Conservation (phyloP, 2,113 vertebrate species). For the Condylura cristata region DNA sequence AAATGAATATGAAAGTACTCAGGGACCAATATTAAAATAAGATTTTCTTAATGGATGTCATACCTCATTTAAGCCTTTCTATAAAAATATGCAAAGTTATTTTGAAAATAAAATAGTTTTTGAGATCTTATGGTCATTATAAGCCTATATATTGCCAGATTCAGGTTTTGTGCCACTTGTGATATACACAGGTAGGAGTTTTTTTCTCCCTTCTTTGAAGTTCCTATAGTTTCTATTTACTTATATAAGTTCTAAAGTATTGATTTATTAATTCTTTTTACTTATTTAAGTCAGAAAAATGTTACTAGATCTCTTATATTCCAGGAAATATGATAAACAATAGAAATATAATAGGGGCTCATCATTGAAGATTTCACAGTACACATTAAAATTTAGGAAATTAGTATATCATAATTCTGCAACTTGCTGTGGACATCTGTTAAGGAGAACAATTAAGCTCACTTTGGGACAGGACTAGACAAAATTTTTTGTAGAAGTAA, state of each 20-base stretch:
- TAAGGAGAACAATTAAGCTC: neutral
- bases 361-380: neutral
- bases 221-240: slow-evolving; percentile 11
- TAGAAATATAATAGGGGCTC: neutral
- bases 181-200: neutral
- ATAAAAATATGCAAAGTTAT: neutral
- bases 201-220: neutral
- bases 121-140: neutral
- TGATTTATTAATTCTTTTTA: neutral
- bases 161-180: neutral
- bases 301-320: neutral
- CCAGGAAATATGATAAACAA: neutral
- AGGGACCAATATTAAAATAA: neutral
- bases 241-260: neutral
- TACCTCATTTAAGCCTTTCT: neutral
- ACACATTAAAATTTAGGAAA: neutral
- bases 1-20: neutral
- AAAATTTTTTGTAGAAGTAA: neutral
- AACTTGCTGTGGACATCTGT: neutral
- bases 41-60: neutral
- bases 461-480: neutral
- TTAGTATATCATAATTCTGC: neutral
- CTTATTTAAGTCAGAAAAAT: neutral
- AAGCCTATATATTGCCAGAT: neutral
- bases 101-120: neutral